A percentile compares a stretch with the other conserved stretches of the same genome.
Conservation (phyloP, 2,113 vertebrate genomes). For the Heloderma charlesbogerti region DNA sequence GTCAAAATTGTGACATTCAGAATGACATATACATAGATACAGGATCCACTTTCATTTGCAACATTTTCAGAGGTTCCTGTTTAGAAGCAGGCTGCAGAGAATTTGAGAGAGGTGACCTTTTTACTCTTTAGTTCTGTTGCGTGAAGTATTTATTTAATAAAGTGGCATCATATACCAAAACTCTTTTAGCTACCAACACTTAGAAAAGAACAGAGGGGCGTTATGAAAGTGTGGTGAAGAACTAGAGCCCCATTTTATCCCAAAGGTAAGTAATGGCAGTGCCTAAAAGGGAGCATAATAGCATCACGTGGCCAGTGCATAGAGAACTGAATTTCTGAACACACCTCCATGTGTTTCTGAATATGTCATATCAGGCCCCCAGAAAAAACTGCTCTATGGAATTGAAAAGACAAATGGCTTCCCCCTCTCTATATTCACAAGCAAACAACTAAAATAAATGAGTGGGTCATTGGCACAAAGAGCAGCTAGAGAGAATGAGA, state of each 20-base stretch:
- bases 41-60: neutral
- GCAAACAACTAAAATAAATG: neutral
- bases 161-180: neutral
- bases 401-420: neutral
- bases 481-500: neutral
- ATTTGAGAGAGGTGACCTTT: neutral
- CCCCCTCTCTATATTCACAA: neutral
- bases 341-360: neutral
- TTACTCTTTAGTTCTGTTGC: neutral
- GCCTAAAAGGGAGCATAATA: neutral
- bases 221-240: neutral
- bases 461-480: neutral
- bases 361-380: neutral
- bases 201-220: neutral
- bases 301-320: neutral
- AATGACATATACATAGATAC: neutral
- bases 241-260: neutral
- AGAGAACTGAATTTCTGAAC: neutral
- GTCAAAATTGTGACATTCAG: neutral
- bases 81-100: neutral
- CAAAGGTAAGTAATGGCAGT: neutral
- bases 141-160: neutral
- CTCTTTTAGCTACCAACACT: neutral
- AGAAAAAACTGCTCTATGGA: neutral
- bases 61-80: neutral